Base-by-base conservation (phyloP, 2,888 invertebrate genomes). In the Drosophila histrio region DNA sequence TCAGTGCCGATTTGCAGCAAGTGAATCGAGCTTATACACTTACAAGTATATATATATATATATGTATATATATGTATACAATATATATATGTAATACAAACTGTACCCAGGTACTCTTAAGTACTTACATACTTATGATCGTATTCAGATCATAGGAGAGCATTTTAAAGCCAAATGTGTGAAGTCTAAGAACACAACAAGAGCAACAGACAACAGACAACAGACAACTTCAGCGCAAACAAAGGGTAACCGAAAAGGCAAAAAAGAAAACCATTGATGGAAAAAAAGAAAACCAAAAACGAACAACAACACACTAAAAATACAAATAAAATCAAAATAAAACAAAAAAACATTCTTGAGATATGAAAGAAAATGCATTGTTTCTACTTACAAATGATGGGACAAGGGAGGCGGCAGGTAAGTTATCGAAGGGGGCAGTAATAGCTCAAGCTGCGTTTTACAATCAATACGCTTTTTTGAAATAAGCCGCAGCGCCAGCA, bases 151-250 rank as follows among this genome's bases (percentile, higher is more conserved):
- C 78, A 57, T 63, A 60, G 49, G 59, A 84, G 59, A 70, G 81
- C 72, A 74, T 77, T 79, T 80, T 79, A 76, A 81, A 69, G 76
- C 79, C 82, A 41, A 24, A 62, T 76, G 82, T 78, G 76, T 71
- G 43, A 75, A 47, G 56, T 73, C 72, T 58, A 54, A 56, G 47
- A 38, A 53, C 46, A 50, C 44, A 53, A 72, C 47, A 58, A 62
- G 39, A 59, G 52, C 46, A 60, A 74, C 72, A 65, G 60, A 71
- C 82, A 87, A 87, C 87, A 39, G 36, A n/a, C 46, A 60, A 74
- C 72, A 65, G 60, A 71, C 82, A 87, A 87, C 87, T 88, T 83
- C 87, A 89, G 85, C 87, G 88, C 86, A 87, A 79, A 87, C 88
- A 87, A 88, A 73, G 75, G 68, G 65, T 71, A 77, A 84, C 53